Base-by-base conservation (phyloP, 2,888 invertebrate genomes). In the Hyposoter dolosus region DNA sequence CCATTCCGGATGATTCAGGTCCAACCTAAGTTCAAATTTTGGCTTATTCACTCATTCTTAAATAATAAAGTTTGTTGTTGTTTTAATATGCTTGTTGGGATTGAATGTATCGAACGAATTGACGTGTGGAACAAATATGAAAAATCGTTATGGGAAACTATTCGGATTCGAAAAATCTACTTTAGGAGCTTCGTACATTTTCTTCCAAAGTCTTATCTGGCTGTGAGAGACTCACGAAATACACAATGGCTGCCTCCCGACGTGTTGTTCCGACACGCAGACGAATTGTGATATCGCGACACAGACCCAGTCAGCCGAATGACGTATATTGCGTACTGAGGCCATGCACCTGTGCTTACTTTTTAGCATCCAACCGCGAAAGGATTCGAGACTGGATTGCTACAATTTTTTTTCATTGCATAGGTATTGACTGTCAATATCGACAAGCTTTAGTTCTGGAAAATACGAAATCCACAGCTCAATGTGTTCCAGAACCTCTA, bases 151-250 rank as follows among this genome's bases (percentile, higher is more conserved):
- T 32, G 0, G 12, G 32, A 71, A 71, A 47, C 28, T 28, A 32
- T 28, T 15, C 10, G 6, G 53, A 53, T 72, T 50, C 40, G 15
- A 32, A 53, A 35, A 35, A 72, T 72, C 53, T 40, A 72, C 56
- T 72, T 19, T 56, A 72, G 32, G 15, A 15, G 19, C 35, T 83
- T 86, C 82, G 85, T 82, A 86, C 85, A 88, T 87, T 40, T 88
- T 86, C 60, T 84, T 82, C 60, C 82, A 79, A 19, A 32, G 50
- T 72, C 50, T 50, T 47, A 9, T 40, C 40, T 35, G 53, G 72
- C 19, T 56, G 47, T 23, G 72, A 47, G 72, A 72, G 40, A 56
- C 35, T 56, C 72, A 40, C 19, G 56, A 72, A 56, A 72, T 72
- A 40, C 40, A 56, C 53, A 72, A 56, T 72, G 56, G n/a, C 19